These are phyloP conservation scores for Micromussa lordhowensis DNA, from an alignment of 92 coral and sea anemone species.

Conservation along the genomic window DNA sequence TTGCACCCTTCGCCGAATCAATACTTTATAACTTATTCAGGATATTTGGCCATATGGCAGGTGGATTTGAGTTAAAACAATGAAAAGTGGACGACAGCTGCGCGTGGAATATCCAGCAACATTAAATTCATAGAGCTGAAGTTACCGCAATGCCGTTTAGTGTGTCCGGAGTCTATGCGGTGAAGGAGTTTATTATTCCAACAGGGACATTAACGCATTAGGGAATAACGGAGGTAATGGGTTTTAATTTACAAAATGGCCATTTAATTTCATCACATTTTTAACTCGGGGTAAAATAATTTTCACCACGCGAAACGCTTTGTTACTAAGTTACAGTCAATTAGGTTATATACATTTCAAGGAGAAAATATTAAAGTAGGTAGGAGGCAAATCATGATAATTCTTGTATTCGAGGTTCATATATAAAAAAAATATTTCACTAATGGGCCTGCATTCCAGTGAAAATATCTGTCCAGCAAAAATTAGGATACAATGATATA, in stretches of 20 bases:
- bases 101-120: background rate
- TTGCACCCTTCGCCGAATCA: background rate
- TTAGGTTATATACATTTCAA: background rate
- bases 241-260: background rate
- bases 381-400: background rate
- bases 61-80: background rate
- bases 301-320: background rate
- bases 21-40: constrained; percentile 2
- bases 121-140: background rate
- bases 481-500: background rate
- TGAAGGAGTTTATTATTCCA: background rate
- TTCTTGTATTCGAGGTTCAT: background rate
- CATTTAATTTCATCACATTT: background rate
- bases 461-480: background rate
- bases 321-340: background rate
- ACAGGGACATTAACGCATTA: background rate
- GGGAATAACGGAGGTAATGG: background rate
- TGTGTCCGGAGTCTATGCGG: background rate
- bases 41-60: background rate
- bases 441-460: background rate
- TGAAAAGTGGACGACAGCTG: constrained; percentile 1
- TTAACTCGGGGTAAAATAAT: background rate
- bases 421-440: background rate
- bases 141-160: background rate
- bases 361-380: background rate